phyloP scores from a whole-genome alignment of 2,797 vertebrate genomes.

The Pangasius krempfi region DNA sequence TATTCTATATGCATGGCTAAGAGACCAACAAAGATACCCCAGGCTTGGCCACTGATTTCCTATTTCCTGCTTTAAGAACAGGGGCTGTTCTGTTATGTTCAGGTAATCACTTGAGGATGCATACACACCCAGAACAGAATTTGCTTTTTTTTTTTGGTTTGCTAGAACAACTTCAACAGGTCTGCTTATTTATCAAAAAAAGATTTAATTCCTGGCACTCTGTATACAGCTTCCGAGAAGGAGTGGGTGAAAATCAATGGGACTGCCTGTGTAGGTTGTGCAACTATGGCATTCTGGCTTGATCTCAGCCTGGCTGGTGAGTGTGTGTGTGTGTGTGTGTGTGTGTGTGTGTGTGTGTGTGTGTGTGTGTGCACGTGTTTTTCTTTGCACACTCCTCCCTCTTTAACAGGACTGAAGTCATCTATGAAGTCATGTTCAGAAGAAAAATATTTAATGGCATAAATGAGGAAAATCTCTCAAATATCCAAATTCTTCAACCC shows the following conservation, averaged over 20 bases:
- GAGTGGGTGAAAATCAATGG: slow-evolving; percentile 34
- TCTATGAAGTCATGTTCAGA: slow-evolving; percentile 52
- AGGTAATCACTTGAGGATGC: slow-evolving; percentile 3
- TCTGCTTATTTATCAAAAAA: slow-evolving; percentile 35
- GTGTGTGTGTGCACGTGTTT: slow-evolving; percentile 30
- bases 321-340: neutral
- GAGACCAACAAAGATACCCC: neutral
- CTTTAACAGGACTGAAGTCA: slow-evolving; percentile 55
- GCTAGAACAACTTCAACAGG: slow-evolving; percentile 7
- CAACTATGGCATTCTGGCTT: slow-evolving; percentile 26
- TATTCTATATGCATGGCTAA: neutral
- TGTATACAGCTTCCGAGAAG: slow-evolving; percentile 9
- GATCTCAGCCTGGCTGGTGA: slow-evolving; percentile 12
- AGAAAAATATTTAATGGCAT: slow-evolving; percentile 9
- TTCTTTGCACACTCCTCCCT: slow-evolving; percentile 45
- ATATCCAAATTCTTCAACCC: neutral
- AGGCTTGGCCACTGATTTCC: neutral
- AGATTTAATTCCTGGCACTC: neutral
- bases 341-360: neutral
- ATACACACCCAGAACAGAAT: slow-evolving; percentile 1
- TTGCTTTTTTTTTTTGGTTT: neutral
- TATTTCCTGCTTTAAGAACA: slow-evolving; percentile 18
- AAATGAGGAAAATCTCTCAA: neutral
- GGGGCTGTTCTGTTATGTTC: slow-evolving; percentile 33
- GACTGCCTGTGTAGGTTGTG: slow-evolving; percentile 33